Conservation (phyloP, 2,888 invertebrate species). For the Pammene fasciana region DNA sequence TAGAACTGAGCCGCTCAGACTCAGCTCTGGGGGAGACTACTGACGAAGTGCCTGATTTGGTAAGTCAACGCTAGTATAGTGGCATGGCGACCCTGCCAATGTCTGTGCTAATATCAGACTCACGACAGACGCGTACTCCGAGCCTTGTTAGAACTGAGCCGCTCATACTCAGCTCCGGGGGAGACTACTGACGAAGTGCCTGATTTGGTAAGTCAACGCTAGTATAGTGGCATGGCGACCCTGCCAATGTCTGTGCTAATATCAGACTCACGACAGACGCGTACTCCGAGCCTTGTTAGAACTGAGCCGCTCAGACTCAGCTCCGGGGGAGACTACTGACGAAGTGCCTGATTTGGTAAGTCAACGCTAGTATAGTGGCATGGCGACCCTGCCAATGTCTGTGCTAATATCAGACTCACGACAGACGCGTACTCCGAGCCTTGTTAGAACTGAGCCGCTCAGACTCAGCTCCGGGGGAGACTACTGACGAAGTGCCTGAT, state of each 20-base stretch:
- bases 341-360: slow-evolving; percentile 13
- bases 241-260: too few species aligned
- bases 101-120: slow-evolving; percentile 77
- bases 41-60: slow-evolving; percentile 51
- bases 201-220: slow-evolving; percentile 15
- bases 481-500: slow-evolving; percentile 32
- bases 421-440: too few species aligned
- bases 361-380: too few species aligned
- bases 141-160: slow-evolving; percentile 89
- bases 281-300: slow-evolving; percentile 90
- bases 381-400: too few species aligned
- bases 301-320: slow-evolving; percentile 83
- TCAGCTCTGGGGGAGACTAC: slow-evolving; percentile 47
- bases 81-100: too few species aligned
- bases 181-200: slow-evolving; percentile 43
- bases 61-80: slow-evolving; percentile 81
- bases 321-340: slow-evolving; percentile 47
- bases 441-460: slow-evolving; percentile 88
- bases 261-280: slow-evolving; percentile 69
- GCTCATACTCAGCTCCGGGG: slow-evolving; percentile 65
- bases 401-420: neutral
- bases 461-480: slow-evolving; percentile 51
- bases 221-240: too few species aligned
- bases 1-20: slow-evolving; percentile 86
- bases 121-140: slow-evolving; percentile 88